These are phyloP conservation scores for Erythrolamprus reginae DNA, from an alignment of 2,113 vertebrate genomes.

Conservation along the genomic window DNA sequence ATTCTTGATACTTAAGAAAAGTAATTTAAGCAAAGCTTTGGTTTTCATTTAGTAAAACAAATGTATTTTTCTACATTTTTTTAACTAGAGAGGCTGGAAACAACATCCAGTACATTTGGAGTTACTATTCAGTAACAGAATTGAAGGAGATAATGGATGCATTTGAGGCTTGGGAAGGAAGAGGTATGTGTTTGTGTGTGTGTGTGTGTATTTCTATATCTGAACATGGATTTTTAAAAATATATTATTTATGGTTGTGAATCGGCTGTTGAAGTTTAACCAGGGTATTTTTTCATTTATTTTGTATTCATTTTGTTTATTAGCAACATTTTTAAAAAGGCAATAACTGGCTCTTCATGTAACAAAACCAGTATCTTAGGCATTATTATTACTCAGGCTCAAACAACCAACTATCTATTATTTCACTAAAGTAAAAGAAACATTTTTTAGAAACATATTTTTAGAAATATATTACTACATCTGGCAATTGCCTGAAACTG, in stretches of 20 bases:
- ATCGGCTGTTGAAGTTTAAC: background rate
- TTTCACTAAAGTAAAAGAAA: background rate
- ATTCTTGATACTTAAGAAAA: background rate
- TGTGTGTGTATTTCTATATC: conserved; percentile 33
- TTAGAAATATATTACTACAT: background rate
- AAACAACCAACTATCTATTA: background rate
- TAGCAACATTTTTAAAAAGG: background rate
- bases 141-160: conserved; percentile 74
- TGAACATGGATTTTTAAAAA: background rate
- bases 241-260: background rate
- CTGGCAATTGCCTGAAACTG: background rate
- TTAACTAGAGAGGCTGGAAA: conserved; percentile 73
- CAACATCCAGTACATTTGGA: conserved; percentile 75
- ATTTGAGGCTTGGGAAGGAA: conserved; percentile 70
- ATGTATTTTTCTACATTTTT: conserved; percentile 46
- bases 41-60: background rate
- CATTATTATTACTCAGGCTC: background rate
- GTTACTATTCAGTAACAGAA: conserved; percentile 70
- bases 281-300: background rate
- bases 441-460: background rate
- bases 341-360: background rate
- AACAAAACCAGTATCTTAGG: background rate
- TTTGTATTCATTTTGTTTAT: background rate
- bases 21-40: background rate
- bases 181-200: conserved; percentile 59